These are phyloP conservation scores for Remorina albescens DNA, from an alignment of 2,797 vertebrate genomes.

Conservation along the genomic window DNA sequence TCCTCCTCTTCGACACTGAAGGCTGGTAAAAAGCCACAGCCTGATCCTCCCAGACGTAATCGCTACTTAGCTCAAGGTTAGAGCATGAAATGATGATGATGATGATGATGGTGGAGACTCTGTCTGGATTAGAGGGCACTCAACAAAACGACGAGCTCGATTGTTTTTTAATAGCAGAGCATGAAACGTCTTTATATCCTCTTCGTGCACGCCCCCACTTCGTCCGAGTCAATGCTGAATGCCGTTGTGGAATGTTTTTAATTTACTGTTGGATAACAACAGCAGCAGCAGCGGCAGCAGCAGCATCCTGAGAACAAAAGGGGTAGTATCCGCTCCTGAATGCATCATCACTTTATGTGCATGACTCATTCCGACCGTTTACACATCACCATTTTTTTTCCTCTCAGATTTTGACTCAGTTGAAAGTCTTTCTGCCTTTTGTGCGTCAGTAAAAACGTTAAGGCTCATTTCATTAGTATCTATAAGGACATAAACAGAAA, in stretches of 20 bases:
- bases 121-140: slow-evolving; percentile 24
- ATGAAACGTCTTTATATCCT: not conserved
- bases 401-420: not conserved
- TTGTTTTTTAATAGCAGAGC: slow-evolving; percentile 7
- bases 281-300: slow-evolving; percentile 8
- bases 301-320: slow-evolving; percentile 30
- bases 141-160: not conserved
- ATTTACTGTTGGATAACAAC: slow-evolving; percentile 16
- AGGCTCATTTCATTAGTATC: not conserved
- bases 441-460: not conserved
- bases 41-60: slow-evolving; percentile 43
- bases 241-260: slow-evolving; percentile 6
- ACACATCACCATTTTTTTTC: not conserved
- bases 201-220: not conserved
- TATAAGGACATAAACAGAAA: no score
- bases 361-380: slow-evolving; percentile 51
- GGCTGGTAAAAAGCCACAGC: slow-evolving; percentile 56
- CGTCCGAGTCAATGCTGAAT: slow-evolving; percentile 10
- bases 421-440: not conserved
- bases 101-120: slow-evolving; percentile 4
- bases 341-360: slow-evolving; percentile 28
- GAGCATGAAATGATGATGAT: slow-evolving; percentile 3
- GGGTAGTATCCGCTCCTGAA: slow-evolving; percentile 18
- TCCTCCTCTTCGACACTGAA: slow-evolving; percentile 65
- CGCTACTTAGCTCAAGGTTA: slow-evolving; percentile 37